Percentiles rank a stretch among this genome's conserved stretches.
These are phyloP conservation scores for Deroptyus accipitrinus DNA, from an alignment of 2,113 vertebrate species.

Conservation along the genomic window DNA sequence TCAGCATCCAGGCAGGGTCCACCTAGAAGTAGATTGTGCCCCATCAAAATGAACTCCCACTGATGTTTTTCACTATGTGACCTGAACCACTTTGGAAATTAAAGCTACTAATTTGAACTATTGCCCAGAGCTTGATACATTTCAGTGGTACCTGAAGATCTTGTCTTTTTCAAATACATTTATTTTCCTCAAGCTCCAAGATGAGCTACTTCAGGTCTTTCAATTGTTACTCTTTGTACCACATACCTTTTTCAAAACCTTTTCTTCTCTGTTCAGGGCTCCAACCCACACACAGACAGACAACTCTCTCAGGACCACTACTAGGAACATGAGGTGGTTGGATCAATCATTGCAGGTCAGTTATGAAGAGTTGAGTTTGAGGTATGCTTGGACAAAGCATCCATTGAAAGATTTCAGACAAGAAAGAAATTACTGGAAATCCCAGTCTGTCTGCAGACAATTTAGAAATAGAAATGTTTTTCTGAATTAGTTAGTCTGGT, in stretches of 20 bases:
- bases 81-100: neutral
- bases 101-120: neutral
- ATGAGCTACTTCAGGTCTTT: neutral
- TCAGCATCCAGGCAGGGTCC: neutral
- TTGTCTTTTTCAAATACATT: neutral
- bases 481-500: neutral
- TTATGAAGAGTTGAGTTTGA: neutral
- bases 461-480: neutral
- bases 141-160: neutral
- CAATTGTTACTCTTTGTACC: neutral
- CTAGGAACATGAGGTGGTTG: neutral
- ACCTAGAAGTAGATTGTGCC: neutral
- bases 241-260: neutral
- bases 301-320: neutral
- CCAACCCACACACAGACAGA: neutral
- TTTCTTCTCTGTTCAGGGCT: neutral
- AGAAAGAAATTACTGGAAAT: neutral
- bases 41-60: neutral
- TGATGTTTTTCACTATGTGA: neutral
- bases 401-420: neutral
- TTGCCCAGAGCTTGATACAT: neutral
- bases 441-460: neutral
- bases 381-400: neutral
- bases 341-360: neutral
- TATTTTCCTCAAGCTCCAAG: neutral